Percentiles rank a stretch among this genome's conserved stretches.
Evolutionary conservation across 2,888 invertebrate genomes (phyloP).

Genomic region (Nomada ruficornis): DNA sequence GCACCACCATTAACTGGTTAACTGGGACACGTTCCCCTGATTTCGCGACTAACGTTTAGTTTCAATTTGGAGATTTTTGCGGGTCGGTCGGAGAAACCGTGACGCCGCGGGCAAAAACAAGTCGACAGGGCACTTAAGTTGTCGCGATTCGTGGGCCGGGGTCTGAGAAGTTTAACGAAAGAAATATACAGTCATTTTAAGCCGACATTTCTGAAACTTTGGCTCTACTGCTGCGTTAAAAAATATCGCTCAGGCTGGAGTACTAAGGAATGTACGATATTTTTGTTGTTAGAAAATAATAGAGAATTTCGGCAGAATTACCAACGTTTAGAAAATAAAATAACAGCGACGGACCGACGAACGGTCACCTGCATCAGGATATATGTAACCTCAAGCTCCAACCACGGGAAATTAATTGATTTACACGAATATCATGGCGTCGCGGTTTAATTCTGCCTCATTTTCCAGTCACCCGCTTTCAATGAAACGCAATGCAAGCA

Average conservation of each 20-base stretch:
- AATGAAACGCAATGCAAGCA: conserved; percentile 7
- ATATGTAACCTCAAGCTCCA: background rate
- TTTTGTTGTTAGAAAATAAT: background rate
- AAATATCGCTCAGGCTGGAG: too few relatives aligned
- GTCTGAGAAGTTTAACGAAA: too few relatives aligned
- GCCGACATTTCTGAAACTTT: too few relatives aligned
- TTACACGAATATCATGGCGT: conserved; percentile 33
- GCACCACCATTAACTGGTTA: conserved; percentile 36
- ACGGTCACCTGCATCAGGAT: conserved; percentile 15
- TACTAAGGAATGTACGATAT: background rate
- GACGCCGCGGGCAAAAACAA: background rate
- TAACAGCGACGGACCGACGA: background rate
- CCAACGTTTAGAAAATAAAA: conserved; percentile 1
- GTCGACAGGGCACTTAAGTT: background rate
- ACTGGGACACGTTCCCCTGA: conserved; percentile 20
- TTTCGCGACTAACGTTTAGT: conserved; percentile 14
- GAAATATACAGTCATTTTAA: too few relatives aligned
- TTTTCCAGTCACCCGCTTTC: conserved; percentile 27
- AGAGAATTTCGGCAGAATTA: background rate
- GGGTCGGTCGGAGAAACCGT: background rate
- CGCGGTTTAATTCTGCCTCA: conserved; percentile 16
- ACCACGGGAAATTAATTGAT: conserved; percentile 44
- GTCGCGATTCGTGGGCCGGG: too few relatives aligned
- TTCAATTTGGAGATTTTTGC: conserved; percentile 33
- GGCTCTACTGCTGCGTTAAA: background rate